phyloP scores from a whole-genome alignment of 2,113 vertebrate species.

The Cephalopterus ornatus region DNA sequence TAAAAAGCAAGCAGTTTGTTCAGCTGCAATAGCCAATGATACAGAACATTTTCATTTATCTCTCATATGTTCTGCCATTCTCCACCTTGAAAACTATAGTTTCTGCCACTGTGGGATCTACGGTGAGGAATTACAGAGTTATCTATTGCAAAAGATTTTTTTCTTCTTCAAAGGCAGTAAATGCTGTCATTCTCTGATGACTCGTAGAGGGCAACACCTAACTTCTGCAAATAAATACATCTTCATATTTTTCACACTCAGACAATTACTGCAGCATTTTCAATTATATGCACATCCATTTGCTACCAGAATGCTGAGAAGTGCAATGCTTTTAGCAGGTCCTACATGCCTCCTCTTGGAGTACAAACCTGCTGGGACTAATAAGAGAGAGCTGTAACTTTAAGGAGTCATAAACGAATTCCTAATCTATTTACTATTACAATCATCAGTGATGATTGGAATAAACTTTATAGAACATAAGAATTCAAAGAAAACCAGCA shows the following conservation, averaged over 20 bases:
- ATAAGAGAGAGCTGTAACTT: background rate
- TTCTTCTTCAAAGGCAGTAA: background rate
- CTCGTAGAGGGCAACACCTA: background rate
- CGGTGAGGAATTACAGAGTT: background rate
- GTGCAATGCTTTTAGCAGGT: slow-evolving; percentile 18
- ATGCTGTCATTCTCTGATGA: background rate
- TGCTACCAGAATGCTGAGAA: background rate
- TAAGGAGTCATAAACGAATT: background rate
- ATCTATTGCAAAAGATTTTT: background rate
- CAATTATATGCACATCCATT: background rate
- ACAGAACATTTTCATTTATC: background rate
- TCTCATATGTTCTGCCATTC: background rate
- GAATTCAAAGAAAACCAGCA: background rate
- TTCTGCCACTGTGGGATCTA: background rate
- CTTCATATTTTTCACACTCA: background rate
- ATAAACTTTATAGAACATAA: background rate
- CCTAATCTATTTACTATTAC: background rate
- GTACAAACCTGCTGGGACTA: background rate
- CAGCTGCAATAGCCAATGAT: background rate
- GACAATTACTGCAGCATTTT: background rate
- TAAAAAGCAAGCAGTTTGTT: background rate
- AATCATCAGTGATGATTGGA: background rate
- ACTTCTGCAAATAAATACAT: background rate
- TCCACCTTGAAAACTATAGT: background rate
- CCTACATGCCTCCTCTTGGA: background rate